phyloP scores from a whole-genome alignment of 2,888 invertebrate species.

The Netelia fuscicornis region DNA sequence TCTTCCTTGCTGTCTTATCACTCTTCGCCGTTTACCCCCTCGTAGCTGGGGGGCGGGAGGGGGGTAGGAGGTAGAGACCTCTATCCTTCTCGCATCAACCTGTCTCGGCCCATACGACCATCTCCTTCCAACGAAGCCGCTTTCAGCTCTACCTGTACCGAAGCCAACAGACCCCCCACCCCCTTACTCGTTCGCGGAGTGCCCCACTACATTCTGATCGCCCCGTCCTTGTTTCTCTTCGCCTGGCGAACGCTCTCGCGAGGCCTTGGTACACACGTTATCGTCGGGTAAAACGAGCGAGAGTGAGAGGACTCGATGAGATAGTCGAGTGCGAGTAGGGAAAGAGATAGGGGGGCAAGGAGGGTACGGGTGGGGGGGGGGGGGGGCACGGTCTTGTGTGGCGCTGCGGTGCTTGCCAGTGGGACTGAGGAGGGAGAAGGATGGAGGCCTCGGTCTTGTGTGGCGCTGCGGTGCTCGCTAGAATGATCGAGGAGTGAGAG shows the following conservation, averaged over 20 bases:
- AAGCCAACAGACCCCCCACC: slow-evolving; percentile 73
- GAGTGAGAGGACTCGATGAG: no score
- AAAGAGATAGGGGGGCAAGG: slow-evolving; percentile 49
- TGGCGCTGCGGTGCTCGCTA: slow-evolving; percentile 56
- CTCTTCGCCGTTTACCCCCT: background rate
- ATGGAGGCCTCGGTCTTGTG: slow-evolving; percentile 53
- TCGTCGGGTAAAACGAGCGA: slow-evolving; percentile 40
- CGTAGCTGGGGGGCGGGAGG: background rate
- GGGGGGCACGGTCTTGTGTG: background rate
- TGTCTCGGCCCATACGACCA: slow-evolving; percentile 13
- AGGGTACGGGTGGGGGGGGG: slow-evolving; percentile 46
- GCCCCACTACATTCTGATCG: slow-evolving; percentile 62
- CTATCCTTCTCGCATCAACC: slow-evolving; percentile 31
- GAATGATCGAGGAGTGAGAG: slow-evolving; percentile 34
- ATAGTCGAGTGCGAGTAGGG: background rate
- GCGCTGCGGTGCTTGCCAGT: slow-evolving; percentile 9
- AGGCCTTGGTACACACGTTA: slow-evolving; percentile 64
- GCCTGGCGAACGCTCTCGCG: slow-evolving; percentile 73
- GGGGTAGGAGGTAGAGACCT: background rate
- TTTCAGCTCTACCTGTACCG: slow-evolving; percentile 68
- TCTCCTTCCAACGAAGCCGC: slow-evolving; percentile 31
- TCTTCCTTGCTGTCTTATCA: slow-evolving; percentile 20
- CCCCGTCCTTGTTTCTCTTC: slow-evolving; percentile 66
- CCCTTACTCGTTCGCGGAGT: slow-evolving; percentile 70
- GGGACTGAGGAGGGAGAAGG: slow-evolving; percentile 53